A percentile compares a stretch with the other conserved stretches of the same genome.
Conservation (phyloP, 2,797 vertebrate species). For the Amblyraja radiata region DNA sequence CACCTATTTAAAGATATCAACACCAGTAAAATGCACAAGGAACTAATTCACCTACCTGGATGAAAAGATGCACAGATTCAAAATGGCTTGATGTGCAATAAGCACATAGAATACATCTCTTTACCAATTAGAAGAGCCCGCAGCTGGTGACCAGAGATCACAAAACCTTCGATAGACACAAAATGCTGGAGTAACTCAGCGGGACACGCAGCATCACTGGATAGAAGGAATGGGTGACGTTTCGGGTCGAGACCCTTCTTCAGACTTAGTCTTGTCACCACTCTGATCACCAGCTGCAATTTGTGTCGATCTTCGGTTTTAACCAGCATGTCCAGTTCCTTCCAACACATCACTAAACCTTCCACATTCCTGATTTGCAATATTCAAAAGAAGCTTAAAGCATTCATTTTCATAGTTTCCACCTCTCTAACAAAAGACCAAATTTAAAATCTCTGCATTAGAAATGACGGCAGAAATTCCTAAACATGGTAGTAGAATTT, state of each 20-base stretch:
- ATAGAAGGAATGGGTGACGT: no score
- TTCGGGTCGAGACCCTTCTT: no score
- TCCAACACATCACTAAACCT: neutral
- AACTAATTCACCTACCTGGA: neutral
- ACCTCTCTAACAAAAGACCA: neutral
- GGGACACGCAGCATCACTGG: no score
- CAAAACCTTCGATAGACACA: no score
- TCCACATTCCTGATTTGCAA: neutral
- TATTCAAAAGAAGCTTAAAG: neutral
- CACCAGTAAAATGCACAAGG: neutral
- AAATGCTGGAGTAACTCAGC: no score
- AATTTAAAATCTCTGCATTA: neutral
- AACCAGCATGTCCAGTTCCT: no score
- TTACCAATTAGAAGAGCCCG: neutral
- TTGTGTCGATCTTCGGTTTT: no score
- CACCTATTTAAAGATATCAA: neutral
- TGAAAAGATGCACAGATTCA: neutral
- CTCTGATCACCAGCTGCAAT: no score
- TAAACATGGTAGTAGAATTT: neutral
- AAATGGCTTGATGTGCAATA: no score
- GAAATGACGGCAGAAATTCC: neutral
- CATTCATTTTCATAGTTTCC: neutral
- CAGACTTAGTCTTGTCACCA: no score
- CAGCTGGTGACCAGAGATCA: conserved; percentile 14
- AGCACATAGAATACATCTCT: conserved; percentile 1